Conservation (phyloP, 2,888 invertebrate genomes). For the Tromatobia lineatoria region DNA sequence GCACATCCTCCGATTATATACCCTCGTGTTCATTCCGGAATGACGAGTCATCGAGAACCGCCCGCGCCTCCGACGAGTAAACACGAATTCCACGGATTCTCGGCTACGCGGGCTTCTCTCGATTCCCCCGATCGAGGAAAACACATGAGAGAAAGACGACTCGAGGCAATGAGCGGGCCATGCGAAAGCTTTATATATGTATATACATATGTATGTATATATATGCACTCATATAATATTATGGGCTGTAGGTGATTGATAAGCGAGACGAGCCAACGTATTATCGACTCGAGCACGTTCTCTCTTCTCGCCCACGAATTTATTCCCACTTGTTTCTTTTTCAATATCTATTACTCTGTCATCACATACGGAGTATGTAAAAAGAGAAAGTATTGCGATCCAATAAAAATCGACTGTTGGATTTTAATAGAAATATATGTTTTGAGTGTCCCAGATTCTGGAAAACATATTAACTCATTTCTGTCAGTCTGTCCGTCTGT, state of each 20-base stretch:
- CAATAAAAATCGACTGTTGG: too few species aligned
- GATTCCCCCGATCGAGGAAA: constrained; percentile 14
- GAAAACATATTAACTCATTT: too few species aligned
- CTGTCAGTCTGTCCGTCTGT: too few species aligned
- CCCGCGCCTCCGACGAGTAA: constrained; percentile 59
- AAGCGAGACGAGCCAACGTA: constrained; percentile 21
- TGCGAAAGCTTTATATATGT: constrained; percentile 24
- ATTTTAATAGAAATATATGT: too few species aligned
- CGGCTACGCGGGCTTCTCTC: constrained; percentile 28
- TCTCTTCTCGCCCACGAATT: constrained; percentile 47
- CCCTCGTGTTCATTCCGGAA: constrained; percentile 65
- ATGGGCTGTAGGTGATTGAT: constrained; percentile 22
- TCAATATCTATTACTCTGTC: too few species aligned
- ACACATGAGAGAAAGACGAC: not conserved
- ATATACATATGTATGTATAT: too few species aligned
- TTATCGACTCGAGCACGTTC: constrained; percentile 35
- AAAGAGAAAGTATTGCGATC: too few species aligned
- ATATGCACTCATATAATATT: not conserved
- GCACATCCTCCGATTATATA: constrained; percentile 38
- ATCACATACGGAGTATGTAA: too few species aligned
- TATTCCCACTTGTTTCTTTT: constrained; percentile 31
- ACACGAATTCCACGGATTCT: constrained; percentile 67
- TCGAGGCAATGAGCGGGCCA: not conserved
- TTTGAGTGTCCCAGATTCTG: too few species aligned
- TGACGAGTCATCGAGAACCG: constrained; percentile 65